Base-by-base conservation (phyloP, 1,140 invertebrate genomes). In the Gerris buenoi region DNA sequence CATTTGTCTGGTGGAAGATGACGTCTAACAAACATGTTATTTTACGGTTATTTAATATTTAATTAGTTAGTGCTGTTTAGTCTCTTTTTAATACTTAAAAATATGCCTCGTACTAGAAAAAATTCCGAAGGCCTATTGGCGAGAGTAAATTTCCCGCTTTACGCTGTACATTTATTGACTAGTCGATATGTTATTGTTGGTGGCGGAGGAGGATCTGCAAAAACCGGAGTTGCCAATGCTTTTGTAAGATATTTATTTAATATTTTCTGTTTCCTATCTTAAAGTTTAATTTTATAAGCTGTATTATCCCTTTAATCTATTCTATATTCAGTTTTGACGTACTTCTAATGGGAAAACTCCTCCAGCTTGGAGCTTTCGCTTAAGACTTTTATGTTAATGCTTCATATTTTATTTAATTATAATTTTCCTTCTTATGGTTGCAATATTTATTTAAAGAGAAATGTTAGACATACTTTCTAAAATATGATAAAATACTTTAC, bases 201-300 rank as follows among this genome's bases (percentile, higher is more conserved):
- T 69, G 95, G 95, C 59, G 95, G 95, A 63, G 95, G 95, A 65
- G 95, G 95, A 63, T 88, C 89, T 22, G 88, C 93, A 23, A 97
- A 95, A 79, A 97, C 94, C 59, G 95, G 95, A 25, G 89, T 98
- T 67, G 86, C 88, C 22, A 98, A 98, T 84, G 91, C 91, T 78
- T 94, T 98, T 81, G 93, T 91, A 79, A 68, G 71, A 71, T 29
- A 22, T 22, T n/a, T n/a, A n/a, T n/a, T n/a, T n/a, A n/a, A n/a
- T n/a, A n/a, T n/a, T n/a, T n/a, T n/a, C n/a, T n/a, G n/a, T n/a
- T n/a, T n/a, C n/a, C n/a, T n/a, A n/a, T n/a, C n/a, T n/a, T n/a
- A n/a, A n/a, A n/a, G n/a, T n/a, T n/a, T n/a, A n/a, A n/a, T n/a
- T n/a, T n/a, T n/a, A n/a, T n/a, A n/a, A n/a, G n/a, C n/a, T n/a